phyloP scores from a whole-genome alignment of 1,140 invertebrate species.

The Trissolcus basalis region DNA sequence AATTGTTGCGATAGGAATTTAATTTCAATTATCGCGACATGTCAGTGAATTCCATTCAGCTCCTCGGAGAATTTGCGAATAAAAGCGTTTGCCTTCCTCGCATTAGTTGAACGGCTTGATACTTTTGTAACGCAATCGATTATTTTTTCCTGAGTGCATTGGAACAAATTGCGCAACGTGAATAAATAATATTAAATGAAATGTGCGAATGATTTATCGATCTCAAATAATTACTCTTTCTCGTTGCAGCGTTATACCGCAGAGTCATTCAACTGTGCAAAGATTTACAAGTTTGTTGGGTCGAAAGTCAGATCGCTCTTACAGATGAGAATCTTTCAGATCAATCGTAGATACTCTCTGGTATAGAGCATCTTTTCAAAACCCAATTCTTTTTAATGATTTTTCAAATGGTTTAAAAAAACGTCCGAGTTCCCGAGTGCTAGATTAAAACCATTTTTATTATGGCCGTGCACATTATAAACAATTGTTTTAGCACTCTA shows the following conservation, averaged over 20 bases:
- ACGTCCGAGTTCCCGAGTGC: no score
- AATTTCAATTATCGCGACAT: constrained; percentile 9
- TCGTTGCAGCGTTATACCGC: constrained; percentile 11
- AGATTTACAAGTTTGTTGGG: constrained; percentile 43
- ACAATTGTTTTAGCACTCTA: no score
- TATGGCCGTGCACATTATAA: no score
- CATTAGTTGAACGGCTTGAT: no score
- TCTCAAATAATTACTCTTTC: constrained; percentile 23
- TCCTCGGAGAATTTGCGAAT: no score
- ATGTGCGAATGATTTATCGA: constrained; percentile 27
- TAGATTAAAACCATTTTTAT: no score
- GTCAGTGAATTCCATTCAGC: constrained; percentile 9
- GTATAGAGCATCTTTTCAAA: not conserved
- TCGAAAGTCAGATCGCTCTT: constrained; percentile 37
- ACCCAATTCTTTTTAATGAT: no score
- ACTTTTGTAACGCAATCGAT: constrained; percentile 9
- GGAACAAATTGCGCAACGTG: constrained; percentile 16
- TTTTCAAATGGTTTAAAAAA: no score
- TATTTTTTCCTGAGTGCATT: constrained; percentile 3
- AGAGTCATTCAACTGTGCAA: constrained; percentile 19
- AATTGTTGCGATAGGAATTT: constrained; percentile 12
- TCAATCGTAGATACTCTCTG: constrained; percentile 11
- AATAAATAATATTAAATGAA: constrained; percentile 13
- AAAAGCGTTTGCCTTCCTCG: no score
- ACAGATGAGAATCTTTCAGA: constrained; percentile 20